Base-by-base conservation (phyloP, 2,797 vertebrate species). In the Cyprinodon diabolis region DNA sequence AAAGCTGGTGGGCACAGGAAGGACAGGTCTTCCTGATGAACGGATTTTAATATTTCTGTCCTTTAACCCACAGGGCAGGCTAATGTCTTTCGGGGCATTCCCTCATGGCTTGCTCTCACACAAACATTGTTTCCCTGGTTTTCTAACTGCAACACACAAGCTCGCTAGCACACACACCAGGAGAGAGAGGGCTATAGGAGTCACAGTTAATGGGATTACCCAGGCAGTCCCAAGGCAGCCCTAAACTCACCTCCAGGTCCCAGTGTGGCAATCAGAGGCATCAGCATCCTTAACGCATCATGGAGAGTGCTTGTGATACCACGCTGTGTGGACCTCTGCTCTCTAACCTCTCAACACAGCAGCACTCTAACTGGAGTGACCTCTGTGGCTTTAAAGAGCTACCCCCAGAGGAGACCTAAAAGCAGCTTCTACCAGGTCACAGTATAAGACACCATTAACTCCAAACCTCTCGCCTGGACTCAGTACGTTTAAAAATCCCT, bases 191-290 rank as follows among this genome's bases (percentile, higher is more conserved):
- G 75, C 90, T 86, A 84, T 83, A 90, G 89, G 90, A 94, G 93
- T 94, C 95, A 94, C 92, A 93, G 92, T 95, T 95, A 96, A 96
- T 94, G 93, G 94, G 95, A 96, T 95, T 95, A 96, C 90, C 92
- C 92, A 91, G 82, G 93, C 93, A 90, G 92, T 92, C 88, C 90
- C 84, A 77, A 89, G 75, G 88, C 79, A 81, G 91, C 85, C 76
- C 91, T 92, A 92, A 91, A 89, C 86, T 91, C 90, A 89, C 86
- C 92, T 92, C 91, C 84, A 84, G 88, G 91, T 94, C 92, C 91
- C 91, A 89, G 86, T 89, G 91, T 92, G 91, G 90, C 93, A 92
- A 92, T 94, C 91, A 92, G 88, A 87, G 84, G 76, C 89, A 84
- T 91, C 89, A 86, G 82, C 87, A 87, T 92, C 90, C 81, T 92